phyloP scores from a whole-genome alignment of 2,888 invertebrate species.

The Tortricodes alternella region DNA sequence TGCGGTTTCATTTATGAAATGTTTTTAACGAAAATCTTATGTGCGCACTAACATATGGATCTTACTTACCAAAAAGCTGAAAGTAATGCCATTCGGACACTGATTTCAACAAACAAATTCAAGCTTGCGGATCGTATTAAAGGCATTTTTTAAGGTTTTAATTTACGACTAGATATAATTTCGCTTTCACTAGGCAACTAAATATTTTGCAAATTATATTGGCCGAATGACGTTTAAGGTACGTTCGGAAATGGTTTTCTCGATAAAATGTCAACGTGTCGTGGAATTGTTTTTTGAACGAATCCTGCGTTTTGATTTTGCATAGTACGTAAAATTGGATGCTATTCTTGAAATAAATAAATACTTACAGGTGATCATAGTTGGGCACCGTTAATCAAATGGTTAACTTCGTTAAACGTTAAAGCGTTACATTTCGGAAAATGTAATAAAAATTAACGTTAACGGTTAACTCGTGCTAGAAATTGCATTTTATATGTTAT shows the following conservation, averaged over 20 bases:
- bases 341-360: too few species aligned
- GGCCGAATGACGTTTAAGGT: slow-evolving; percentile 12
- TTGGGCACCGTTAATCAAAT: too few species aligned
- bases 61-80: slow-evolving; percentile 80
- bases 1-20: slow-evolving; percentile 27
- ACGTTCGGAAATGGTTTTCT: slow-evolving; percentile 30
- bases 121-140: slow-evolving; percentile 70
- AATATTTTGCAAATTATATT: slow-evolving; percentile 25
- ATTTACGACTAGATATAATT: slow-evolving; percentile 21
- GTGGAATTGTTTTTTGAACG: slow-evolving; percentile 19
- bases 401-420: too few species aligned
- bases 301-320: slow-evolving; percentile 17
- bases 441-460: too few species aligned
- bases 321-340: background rate
- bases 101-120: slow-evolving; percentile 76
- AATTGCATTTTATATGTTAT: too few species aligned
- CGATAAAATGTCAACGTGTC: slow-evolving; percentile 23
- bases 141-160: slow-evolving; percentile 57
- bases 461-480: too few species aligned
- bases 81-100: slow-evolving; percentile 72
- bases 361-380: too few species aligned
- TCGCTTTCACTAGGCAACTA: slow-evolving; percentile 6
- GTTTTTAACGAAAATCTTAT: background rate
- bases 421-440: too few species aligned
- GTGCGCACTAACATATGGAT: slow-evolving; percentile 45